Evolutionary conservation across 2,113 vertebrate genomes (phyloP), one percentile per base, ranked within the genome.

Genomic region (Argyrosomus japonicus): DNA sequence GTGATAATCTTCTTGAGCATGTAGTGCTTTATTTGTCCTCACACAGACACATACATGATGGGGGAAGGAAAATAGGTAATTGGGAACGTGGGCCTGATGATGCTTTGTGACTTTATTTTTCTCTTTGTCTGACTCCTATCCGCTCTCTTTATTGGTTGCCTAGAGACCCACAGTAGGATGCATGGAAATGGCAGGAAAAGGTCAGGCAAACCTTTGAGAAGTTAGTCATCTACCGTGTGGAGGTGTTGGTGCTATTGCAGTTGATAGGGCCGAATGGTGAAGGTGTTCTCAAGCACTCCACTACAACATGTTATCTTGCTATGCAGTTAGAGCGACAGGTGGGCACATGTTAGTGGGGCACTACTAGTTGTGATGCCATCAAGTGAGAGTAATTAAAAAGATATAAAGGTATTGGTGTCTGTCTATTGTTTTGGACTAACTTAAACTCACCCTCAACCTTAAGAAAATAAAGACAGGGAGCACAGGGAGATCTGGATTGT

Each of bases 171-270:
- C 76, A 80, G 90, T 91, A 77, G 73, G 89, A 93, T 93, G 90
- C 87, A 91, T 88, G 85, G 85, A 92, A 93, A 93, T 89, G 62
- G 82, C 80, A 90, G 75, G 79, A 87, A 92, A 94, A 93, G 93
- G 93, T 94, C 92, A 94, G 78, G 57, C 84, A 90, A 92, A 92
- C 90, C 91, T 92, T 90, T 91, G 83, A 83, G 86, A 92, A 86
- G 85, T 94, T 92, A 92, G 80, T 93, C 86, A 93, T 94, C 84
- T 78, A 18, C 81, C 84, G 57, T 81, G 89, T 90, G 86, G 86
- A 87, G 88, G 88, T 93, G 84, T 87, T 77, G 77, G 71, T 77
- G 40, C 70, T 82, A 73, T 81, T 84, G 76, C 71, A 77, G 75
- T 47, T 25, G 62, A 90, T 82, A 4, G 68, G 21, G 58, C 53